These are phyloP conservation scores for Macropis europaea DNA, from an alignment of 2,888 invertebrate genomes.

Conservation along the genomic window DNA sequence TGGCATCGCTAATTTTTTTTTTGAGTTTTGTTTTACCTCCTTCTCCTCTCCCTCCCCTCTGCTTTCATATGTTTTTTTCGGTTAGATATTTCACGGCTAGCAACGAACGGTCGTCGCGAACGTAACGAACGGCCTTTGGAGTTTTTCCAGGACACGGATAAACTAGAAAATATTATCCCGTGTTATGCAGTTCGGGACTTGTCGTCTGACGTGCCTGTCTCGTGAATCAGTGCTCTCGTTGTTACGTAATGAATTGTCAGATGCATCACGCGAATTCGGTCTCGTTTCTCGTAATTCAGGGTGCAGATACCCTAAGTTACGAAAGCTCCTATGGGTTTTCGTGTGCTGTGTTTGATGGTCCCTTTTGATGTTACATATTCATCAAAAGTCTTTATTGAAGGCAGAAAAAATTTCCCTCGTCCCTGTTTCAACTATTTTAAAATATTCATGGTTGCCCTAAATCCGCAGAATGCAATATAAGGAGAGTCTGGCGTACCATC, in stretches of 20 bases:
- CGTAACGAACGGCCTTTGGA: conserved; percentile 46
- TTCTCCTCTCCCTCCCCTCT: conserved; percentile 5
- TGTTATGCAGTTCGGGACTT: conserved; percentile 22
- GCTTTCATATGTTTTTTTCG: neutral
- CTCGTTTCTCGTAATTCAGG: conserved; percentile 1
- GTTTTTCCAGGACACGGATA: conserved; percentile 41
- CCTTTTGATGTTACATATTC: no score
- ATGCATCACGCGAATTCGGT: neutral
- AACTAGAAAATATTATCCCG: conserved; percentile 56
- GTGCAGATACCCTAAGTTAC: no score
- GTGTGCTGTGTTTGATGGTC: no score
- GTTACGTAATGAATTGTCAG: conserved; percentile 27
- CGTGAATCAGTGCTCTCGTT: neutral
- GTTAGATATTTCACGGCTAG: conserved; percentile 39
- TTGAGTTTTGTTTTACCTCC: no score
- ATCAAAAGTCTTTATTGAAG: no score
- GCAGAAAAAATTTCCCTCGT: no score
- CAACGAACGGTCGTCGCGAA: conserved; percentile 41
- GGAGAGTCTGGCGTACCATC: no score
- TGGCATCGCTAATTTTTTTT: no score
- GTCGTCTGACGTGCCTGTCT: conserved; percentile 23
- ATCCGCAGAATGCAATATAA: no score
- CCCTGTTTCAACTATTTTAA: no score
- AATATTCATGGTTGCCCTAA: no score
- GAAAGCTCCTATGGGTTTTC: no score